Conservation (phyloP, 2,113 vertebrate genomes). For the Oryzias woworae region DNA sequence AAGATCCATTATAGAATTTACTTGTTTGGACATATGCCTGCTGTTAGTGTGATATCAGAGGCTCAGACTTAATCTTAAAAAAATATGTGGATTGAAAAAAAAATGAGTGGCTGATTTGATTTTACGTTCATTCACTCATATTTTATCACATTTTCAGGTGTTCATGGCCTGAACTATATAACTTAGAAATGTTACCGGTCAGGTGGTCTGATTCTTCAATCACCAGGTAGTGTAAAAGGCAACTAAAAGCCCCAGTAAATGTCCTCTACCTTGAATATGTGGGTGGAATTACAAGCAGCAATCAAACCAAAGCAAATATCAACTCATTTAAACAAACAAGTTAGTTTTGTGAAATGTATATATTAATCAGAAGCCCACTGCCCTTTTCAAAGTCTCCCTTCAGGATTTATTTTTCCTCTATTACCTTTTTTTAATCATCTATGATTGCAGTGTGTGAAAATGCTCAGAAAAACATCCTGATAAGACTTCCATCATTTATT, state of each 20-base stretch:
- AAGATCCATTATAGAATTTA: no score
- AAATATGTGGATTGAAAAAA: not conserved
- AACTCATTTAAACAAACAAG: slow-evolving; percentile 2
- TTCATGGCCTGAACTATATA: not conserved
- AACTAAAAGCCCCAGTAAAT: no score
- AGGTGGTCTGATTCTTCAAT: no score
- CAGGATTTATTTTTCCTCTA: slow-evolving; percentile 17
- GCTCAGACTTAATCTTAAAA: not conserved
- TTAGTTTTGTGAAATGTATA: slow-evolving; percentile 25
- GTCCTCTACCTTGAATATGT: no score
- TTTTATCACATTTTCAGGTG: slow-evolving; percentile 2
- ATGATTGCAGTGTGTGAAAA: slow-evolving; percentile 45
- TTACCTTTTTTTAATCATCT: slow-evolving; percentile 43
- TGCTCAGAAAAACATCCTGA: slow-evolving; percentile 51
- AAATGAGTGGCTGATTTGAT: not conserved
- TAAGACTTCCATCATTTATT: slow-evolving; percentile 21
- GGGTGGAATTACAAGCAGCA: no score
- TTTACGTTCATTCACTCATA: not conserved
- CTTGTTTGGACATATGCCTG: not conserved
- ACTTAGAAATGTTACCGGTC: slow-evolving; percentile 7
- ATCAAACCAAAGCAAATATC: not conserved
- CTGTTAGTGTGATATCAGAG: not conserved
- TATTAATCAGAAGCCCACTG: slow-evolving; percentile 58
- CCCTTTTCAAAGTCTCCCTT: slow-evolving; percentile 32
- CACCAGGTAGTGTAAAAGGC: no score